Conservation (phyloP, 2,797 vertebrate genomes). For the Todus mexicanus region DNA sequence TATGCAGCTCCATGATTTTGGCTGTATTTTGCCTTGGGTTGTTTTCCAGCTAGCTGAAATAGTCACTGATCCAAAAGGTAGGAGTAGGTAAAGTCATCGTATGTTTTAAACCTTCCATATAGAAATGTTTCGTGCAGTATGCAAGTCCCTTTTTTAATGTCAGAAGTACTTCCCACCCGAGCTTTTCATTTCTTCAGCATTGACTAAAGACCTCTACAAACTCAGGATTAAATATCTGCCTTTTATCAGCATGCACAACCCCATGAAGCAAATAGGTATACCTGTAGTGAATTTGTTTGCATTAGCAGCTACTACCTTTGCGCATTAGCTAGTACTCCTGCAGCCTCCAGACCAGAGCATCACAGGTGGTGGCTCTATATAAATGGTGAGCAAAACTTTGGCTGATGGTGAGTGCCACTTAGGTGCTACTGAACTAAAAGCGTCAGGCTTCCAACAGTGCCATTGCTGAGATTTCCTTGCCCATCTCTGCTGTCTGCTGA, state of each 20-base stretch:
- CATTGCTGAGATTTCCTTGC: background rate
- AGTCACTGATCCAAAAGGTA: conserved; percentile 48
- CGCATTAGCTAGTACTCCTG: background rate
- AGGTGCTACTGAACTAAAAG: background rate
- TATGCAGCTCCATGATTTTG: background rate
- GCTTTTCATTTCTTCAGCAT: background rate
- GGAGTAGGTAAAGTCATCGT: conserved; percentile 44
- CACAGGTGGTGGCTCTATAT: background rate
- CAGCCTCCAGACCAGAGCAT: background rate
- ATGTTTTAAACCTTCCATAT: conserved; percentile 14
- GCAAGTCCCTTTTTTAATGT: conserved; percentile 8
- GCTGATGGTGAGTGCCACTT: background rate
- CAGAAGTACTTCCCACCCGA: conserved; percentile 1
- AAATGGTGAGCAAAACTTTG: background rate
- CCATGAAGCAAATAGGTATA: background rate
- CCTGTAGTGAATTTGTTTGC: background rate
- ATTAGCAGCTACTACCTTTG: background rate
- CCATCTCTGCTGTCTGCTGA: background rate
- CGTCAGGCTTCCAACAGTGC: background rate
- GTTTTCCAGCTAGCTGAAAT: conserved; percentile 19
- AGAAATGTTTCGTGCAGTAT: background rate
- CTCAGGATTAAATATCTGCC: background rate
- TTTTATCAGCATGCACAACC: background rate
- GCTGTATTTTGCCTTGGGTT: background rate
- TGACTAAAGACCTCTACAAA: background rate